Percentiles rank a stretch among this genome's conserved stretches.
These are phyloP conservation scores for Venusia cambrica DNA, from an alignment of 2,888 invertebrate genomes.

Conservation along the genomic window DNA sequence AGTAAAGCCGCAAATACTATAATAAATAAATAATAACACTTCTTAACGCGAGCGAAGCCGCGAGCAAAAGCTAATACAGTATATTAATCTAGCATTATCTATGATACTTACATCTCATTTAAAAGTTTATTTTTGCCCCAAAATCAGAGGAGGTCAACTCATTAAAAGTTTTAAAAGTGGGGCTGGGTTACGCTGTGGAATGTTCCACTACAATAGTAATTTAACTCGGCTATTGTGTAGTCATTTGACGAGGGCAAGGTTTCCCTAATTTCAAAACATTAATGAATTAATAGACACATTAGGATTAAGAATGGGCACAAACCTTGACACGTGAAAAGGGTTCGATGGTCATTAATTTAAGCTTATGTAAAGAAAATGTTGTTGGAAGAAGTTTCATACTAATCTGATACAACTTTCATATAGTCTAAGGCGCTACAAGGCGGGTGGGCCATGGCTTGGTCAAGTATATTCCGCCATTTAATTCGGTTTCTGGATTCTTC, in stretches of 20 bases:
- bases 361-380: conserved; percentile 14
- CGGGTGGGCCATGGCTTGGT: too few relatives aligned
- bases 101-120: too few relatives aligned
- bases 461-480: too few relatives aligned
- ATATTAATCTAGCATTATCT: too few relatives aligned
- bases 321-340: conserved; percentile 31
- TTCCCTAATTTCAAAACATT: conserved; percentile 49
- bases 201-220: conserved; percentile 36
- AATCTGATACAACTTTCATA: too few relatives aligned
- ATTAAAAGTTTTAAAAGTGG: conserved; percentile 25
- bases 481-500: too few relatives aligned
- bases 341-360: conserved; percentile 28
- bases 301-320: conserved; percentile 34
- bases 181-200: conserved; percentile 41
- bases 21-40: too few relatives aligned
- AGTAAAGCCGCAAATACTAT: too few relatives aligned
- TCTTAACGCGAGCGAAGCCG: too few relatives aligned
- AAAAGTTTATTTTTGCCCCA: conserved; percentile 1
- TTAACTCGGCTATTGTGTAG: conserved; percentile 37
- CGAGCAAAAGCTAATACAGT: too few relatives aligned
- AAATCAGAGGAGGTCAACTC: conserved; percentile 13
- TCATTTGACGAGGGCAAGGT: conserved; percentile 57
- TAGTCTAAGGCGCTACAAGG: too few relatives aligned
- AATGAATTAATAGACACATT: conserved; percentile 55
- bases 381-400: too few relatives aligned